Evolutionary conservation across 2,888 invertebrate genomes (phyloP).

Genomic region (Sphecodes monilicornis): DNA sequence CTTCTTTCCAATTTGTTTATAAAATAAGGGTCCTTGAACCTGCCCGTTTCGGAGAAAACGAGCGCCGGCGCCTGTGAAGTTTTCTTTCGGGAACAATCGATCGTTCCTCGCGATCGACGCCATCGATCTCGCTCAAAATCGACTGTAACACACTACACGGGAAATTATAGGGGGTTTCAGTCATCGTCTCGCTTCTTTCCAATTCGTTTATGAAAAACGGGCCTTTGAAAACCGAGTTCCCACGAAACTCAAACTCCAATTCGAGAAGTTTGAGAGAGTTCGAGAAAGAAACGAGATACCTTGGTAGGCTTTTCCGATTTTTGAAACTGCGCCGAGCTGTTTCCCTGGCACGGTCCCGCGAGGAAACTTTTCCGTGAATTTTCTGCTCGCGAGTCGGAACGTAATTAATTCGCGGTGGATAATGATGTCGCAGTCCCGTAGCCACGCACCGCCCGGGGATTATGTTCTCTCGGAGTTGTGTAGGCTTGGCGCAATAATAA

Average conservation of each 20-base stretch:
- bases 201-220: too few relatives aligned
- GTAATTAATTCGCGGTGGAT: constrained; percentile 40
- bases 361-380: neutral
- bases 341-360: neutral
- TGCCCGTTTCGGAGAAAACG: too few relatives aligned
- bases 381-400: constrained; percentile 26
- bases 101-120: neutral
- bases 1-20: too few relatives aligned
- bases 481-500: neutral
- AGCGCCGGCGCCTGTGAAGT: too few relatives aligned
- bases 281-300: neutral
- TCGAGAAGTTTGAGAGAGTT: too few relatives aligned
- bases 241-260: too few relatives aligned
- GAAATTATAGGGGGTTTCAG: neutral
- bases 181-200: neutral
- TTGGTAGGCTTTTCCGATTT: neutral
- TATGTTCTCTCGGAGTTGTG: neutral
- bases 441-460: constrained; percentile 3
- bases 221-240: too few relatives aligned
- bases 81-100: neutral
- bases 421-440: constrained; percentile 1
- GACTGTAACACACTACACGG: fast-evolving
- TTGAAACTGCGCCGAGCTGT: too few relatives aligned
- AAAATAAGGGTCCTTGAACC: too few relatives aligned
- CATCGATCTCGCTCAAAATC: neutral